Conservation (phyloP, 2,113 vertebrate genomes). For the Mystacornis crossleyi region DNA sequence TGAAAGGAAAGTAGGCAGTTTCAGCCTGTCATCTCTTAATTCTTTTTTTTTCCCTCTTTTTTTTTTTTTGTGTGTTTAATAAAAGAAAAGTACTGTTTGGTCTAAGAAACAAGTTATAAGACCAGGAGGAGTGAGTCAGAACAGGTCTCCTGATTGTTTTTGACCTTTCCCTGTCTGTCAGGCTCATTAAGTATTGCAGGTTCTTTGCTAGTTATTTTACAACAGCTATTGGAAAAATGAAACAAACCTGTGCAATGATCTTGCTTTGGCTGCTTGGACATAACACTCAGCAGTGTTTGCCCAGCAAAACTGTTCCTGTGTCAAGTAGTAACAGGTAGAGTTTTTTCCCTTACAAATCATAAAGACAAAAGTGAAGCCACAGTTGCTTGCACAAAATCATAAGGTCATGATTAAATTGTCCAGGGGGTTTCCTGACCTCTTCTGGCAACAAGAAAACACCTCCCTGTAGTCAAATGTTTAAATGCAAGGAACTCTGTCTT, state of each 20-base stretch:
- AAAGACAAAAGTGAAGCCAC: background rate
- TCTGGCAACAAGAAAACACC: background rate
- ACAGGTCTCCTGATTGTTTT: conserved; percentile 17
- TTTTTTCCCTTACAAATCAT: background rate
- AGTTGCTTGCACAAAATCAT: background rate
- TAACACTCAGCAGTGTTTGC: background rate
- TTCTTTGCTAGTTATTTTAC: conserved; percentile 28
- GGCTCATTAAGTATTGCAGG: conserved; percentile 12
- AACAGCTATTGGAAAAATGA: background rate
- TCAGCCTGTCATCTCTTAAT: conserved; percentile 69
- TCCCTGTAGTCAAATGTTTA: background rate
- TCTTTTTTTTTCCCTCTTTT: background rate
- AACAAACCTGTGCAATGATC: background rate
- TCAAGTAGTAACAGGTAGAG: background rate
- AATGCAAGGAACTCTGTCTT: background rate
- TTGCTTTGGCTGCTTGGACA: background rate
- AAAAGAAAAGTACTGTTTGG: background rate
- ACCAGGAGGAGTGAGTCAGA: conserved; percentile 34
- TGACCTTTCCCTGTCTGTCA: conserved; percentile 8
- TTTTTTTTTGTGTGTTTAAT: background rate
- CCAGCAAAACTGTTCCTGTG: background rate
- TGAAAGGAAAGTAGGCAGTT: conserved; percentile 73
- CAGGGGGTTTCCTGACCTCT: background rate
- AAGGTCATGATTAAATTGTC: background rate
- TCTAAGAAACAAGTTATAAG: conserved; percentile 48